A percentile compares a stretch with the other conserved stretches of the same genome.
Evolutionary conservation across 1,140 invertebrate species (phyloP).

Genomic region (Oreohelix idahoensis): DNA sequence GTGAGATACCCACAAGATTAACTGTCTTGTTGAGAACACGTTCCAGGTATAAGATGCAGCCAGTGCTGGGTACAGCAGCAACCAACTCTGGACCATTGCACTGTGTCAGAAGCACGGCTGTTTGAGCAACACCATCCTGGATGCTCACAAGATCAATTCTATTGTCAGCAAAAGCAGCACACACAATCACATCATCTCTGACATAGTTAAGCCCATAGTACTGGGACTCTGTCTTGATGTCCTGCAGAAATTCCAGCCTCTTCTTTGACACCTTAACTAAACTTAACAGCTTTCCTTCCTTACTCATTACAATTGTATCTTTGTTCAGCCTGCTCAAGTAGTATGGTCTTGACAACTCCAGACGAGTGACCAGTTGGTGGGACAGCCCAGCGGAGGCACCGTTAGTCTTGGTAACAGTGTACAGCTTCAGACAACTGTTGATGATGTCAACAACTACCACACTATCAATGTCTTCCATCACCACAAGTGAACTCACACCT

Average conservation of each 20-base stretch:
- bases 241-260: slow-evolving; percentile 27
- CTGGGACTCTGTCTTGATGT: slow-evolving; percentile 13
- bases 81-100: slow-evolving; percentile 29
- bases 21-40: not conserved
- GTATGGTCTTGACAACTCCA: slow-evolving; percentile 14
- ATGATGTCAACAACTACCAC: slow-evolving; percentile 32
- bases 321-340: slow-evolving; percentile 12
- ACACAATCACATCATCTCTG: slow-evolving; percentile 7
- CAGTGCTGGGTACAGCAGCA: not conserved
- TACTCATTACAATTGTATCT: slow-evolving; percentile 5
- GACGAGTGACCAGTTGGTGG: slow-evolving; percentile 2
- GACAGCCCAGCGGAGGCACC: not conserved
- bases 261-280: slow-evolving; percentile 31
- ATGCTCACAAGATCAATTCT: slow-evolving; percentile 31
- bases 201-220: slow-evolving; percentile 25
- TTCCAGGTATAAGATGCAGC: slow-evolving; percentile 22
- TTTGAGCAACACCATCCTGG: not conserved
- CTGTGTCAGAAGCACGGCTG: not conserved
- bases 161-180: slow-evolving; percentile 14
- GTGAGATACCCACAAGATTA: not conserved
- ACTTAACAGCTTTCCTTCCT: slow-evolving; percentile 16
- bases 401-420: not conserved
- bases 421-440: slow-evolving; percentile 38
- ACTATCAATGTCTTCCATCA: slow-evolving; percentile 18
- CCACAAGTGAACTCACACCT: slow-evolving; percentile 29